These are phyloP conservation scores for Eulemur rubriventer DNA, from an alignment of 2,797 vertebrate genomes.

Conservation along the genomic window DNA sequence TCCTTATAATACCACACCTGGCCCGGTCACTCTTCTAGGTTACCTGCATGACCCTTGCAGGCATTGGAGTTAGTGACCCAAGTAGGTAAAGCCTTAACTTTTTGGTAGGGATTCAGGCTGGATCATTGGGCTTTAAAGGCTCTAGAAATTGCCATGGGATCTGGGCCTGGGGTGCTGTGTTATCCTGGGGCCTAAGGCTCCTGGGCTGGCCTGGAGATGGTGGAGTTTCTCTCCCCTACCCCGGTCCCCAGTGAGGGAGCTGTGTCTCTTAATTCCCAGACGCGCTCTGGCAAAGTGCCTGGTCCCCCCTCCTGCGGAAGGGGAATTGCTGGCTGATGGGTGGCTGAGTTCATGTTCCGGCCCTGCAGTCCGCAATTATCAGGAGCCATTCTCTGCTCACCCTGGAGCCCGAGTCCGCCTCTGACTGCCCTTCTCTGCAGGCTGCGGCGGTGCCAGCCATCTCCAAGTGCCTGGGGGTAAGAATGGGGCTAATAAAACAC, in stretches of 20 bases:
- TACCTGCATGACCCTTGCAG: not conserved
- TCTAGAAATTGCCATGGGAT: not conserved
- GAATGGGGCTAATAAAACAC: slow-evolving; percentile 34
- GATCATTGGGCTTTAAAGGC: not conserved
- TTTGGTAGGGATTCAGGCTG: not conserved
- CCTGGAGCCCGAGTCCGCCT: slow-evolving; percentile 18
- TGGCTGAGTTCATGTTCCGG: slow-evolving; percentile 52
- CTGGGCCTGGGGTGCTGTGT: not conserved
- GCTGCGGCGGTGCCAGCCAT: slow-evolving; percentile 38
- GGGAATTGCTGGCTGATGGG: slow-evolving; percentile 64
- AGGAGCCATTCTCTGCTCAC: slow-evolving; percentile 45
- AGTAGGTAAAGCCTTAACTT: not conserved
- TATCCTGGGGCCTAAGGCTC: not conserved
- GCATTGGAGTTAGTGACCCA: not conserved
- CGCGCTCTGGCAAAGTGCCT: slow-evolving; percentile 69
- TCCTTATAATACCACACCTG: not conserved
- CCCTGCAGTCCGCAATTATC: slow-evolving; percentile 58
- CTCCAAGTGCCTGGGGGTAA: slow-evolving; percentile 55
- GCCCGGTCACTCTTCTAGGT: not conserved
- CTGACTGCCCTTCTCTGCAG: slow-evolving; percentile 59
- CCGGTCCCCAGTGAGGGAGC: not conserved
- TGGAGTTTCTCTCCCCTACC: not conserved
- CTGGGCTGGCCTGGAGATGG: not conserved
- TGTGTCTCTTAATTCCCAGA: slow-evolving; percentile 57
- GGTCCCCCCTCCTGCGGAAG: slow-evolving; percentile 62